A percentile compares a stretch with the other conserved stretches of the same genome.
Conservation (phyloP, 2,113 vertebrate species). For the Neoarius graeffei region DNA sequence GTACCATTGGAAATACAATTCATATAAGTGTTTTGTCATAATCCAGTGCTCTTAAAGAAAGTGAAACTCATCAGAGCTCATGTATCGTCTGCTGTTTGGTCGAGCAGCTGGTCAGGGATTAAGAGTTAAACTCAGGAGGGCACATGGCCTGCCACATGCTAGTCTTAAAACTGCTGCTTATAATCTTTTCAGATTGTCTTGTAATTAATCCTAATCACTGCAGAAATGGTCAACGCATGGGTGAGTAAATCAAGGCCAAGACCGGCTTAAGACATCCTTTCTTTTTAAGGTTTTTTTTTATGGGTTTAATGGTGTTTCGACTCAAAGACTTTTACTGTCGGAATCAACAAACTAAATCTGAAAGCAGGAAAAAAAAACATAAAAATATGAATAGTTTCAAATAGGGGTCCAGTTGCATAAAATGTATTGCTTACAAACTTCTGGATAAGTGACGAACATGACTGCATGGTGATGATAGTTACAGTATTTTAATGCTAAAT, state of each 20-base stretch:
- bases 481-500: background rate
- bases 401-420: background rate
- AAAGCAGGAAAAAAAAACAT: background rate
- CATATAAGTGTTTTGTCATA: background rate
- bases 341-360: background rate
- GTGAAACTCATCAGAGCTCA: slow-evolving; percentile 35
- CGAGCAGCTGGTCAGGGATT: slow-evolving; percentile 50
- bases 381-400: background rate
- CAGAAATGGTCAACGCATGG: slow-evolving; percentile 50
- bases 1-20: background rate
- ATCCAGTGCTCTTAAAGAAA: slow-evolving; percentile 32
- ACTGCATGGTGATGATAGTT: background rate
- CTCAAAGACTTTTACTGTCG: background rate
- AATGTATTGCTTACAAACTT: background rate
- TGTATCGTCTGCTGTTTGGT: slow-evolving; percentile 17
- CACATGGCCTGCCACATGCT: slow-evolving; percentile 21
- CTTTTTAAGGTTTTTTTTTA: slow-evolving; percentile 33
- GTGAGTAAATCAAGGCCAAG: slow-evolving; percentile 53
- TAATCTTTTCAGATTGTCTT: slow-evolving; percentile 39
- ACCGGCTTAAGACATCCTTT: slow-evolving; percentile 30
- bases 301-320: slow-evolving; percentile 22
- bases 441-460: background rate
- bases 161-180: slow-evolving; percentile 36
- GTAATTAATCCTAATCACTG: slow-evolving; percentile 57
- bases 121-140: slow-evolving; percentile 41